Base-by-base conservation (phyloP, 2,888 invertebrate genomes). In the Dasypolia templi region DNA sequence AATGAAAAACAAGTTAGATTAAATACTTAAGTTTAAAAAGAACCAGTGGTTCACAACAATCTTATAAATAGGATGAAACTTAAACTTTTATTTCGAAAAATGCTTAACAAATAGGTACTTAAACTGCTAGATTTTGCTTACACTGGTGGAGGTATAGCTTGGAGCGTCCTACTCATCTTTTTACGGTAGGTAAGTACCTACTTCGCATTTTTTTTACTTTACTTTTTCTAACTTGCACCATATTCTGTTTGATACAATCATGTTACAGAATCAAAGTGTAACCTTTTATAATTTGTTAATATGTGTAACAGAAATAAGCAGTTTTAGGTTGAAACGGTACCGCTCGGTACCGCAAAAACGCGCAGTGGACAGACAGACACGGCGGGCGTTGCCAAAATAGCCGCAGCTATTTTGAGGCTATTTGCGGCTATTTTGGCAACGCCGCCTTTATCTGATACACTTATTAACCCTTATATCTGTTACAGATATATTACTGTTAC, bases 11-110 rank as follows among this genome's bases (percentile, higher is more conserved):
- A 22, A 42, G 14, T 59, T 46, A 46, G 14, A 64, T 59, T 53
- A 42, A 49, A 62, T 59, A 81, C 65, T 66, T 75, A 80, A 58
- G 58, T 35, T 7, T 66, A 66, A 70, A 76, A 49, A 76, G 53
- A 79, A 55, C 77, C 75, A 74, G 19, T 42, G 64, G 81, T 32
- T 29, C 75, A 58, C 61, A 79, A 79, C 78, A 82, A 63, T 61
- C 65, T 66, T 79, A 82, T 17, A 68, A 64, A 44, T 82, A 79
- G 17, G 35, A 22, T 44, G 64, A 76, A 81, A 76, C 82, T 55
- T 81, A 44, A 82, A 76, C 77, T 76, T 64, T 51, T 74, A 44
- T 29, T 51, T 42, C 17, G 29, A 56, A 73, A 75, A 42, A 73
- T 49, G 29, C 53, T 49, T 73, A 80, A 6, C 39, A 49, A n/a